phyloP scores from a whole-genome alignment of 2,113 vertebrate species.

The Chlamydotis undulata region DNA sequence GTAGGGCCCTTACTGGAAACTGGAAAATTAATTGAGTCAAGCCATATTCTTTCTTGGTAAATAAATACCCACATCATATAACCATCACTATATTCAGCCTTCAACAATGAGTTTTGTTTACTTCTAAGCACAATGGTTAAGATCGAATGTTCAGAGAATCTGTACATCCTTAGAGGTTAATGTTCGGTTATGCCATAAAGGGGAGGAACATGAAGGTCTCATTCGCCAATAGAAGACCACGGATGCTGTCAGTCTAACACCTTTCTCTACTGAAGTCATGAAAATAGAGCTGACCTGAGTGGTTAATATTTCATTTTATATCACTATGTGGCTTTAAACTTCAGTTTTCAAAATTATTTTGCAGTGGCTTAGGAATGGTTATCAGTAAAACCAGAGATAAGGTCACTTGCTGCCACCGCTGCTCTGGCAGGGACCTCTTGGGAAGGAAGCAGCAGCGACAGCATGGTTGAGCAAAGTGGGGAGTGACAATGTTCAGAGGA shows the following conservation, averaged over 20 bases:
- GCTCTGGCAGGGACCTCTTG: neutral
- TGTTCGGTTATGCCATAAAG: neutral
- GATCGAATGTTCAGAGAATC: neutral
- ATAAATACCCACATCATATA: neutral
- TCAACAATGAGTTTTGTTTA: neutral
- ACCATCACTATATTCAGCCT: neutral
- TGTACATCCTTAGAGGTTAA: neutral
- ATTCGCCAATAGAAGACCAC: neutral
- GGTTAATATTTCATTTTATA: neutral
- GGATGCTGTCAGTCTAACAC: neutral
- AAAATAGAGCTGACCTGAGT: neutral
- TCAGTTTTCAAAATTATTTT: neutral
- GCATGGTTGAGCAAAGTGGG: neutral
- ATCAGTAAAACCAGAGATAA: neutral
- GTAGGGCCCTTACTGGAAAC: neutral
- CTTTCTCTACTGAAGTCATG: neutral
- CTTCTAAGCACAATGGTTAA: neutral
- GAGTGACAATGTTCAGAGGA: constrained; percentile 28
- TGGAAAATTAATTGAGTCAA: neutral
- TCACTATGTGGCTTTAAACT: neutral
- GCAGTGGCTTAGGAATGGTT: neutral
- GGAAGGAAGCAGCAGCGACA: neutral
- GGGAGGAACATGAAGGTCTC: neutral
- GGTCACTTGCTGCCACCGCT: neutral
- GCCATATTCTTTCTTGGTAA: neutral